phyloP scores from a whole-genome alignment of 2,113 vertebrate species.

The Myotis yumanensis region DNA sequence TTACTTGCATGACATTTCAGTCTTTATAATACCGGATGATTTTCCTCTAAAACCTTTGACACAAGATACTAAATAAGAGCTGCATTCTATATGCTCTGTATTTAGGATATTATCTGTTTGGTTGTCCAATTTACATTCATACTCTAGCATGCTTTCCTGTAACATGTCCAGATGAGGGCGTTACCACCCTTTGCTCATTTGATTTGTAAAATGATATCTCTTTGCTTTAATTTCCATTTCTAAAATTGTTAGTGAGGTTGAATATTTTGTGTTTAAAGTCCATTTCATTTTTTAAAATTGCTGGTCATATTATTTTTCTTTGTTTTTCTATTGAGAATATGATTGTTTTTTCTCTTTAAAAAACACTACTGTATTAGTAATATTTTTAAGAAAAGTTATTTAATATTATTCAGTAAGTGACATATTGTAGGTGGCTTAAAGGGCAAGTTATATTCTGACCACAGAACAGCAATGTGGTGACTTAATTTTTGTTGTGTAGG shows the following conservation, averaged over 20 bases:
- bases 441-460: not conserved
- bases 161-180: not conserved
- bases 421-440: not conserved
- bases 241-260: not conserved
- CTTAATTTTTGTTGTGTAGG: not conserved
- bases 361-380: not conserved
- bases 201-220: not conserved
- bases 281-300: not conserved
- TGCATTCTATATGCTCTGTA: no score
- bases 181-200: not conserved
- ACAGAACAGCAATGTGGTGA: not conserved
- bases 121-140: not conserved
- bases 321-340: not conserved
- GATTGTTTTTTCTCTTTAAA: not conserved
- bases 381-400: not conserved
- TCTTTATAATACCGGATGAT: not conserved
- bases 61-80: not conserved
- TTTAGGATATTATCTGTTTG: not conserved
- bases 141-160: not conserved
- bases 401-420: not conserved
- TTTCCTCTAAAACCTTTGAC: not conserved
- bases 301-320: not conserved
- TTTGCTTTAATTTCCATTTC: not conserved
- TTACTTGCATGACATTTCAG: not conserved
- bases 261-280: not conserved